These are phyloP conservation scores for Chroicocephalus ridibundus DNA, from an alignment of 2,113 vertebrate genomes.

Conservation along the genomic window DNA sequence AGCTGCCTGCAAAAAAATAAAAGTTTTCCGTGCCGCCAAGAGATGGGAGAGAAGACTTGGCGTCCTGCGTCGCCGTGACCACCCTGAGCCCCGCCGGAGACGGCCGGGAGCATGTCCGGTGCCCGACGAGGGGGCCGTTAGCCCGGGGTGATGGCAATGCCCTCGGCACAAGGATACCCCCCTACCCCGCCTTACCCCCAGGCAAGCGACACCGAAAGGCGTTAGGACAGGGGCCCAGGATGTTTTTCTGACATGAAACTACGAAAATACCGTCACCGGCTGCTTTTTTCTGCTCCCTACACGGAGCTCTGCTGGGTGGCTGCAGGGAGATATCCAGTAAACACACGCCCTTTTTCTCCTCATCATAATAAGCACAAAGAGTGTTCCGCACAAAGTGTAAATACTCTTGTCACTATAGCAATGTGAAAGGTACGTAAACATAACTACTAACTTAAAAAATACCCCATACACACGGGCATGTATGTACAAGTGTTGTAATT, in stretches of 20 bases:
- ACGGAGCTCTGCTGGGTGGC: neutral
- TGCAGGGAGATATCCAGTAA: neutral
- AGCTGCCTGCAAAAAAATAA: neutral
- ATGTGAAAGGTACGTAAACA: neutral
- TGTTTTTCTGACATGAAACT: neutral
- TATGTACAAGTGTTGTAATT: neutral
- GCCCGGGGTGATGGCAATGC: neutral
- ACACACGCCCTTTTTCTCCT: neutral
- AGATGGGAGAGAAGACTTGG: neutral
- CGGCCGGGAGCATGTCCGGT: neutral
- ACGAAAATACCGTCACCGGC: fast-evolving
- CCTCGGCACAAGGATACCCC: neutral
- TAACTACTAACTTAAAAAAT: neutral
- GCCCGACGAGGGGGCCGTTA: neutral
- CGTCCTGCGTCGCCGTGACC: neutral
- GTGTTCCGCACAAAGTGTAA: neutral
- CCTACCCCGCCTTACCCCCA: fast-evolving
- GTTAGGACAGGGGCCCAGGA: neutral
- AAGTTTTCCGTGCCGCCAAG: fast-evolving
- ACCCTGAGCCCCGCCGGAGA: too few relatives aligned
- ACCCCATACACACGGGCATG: neutral
- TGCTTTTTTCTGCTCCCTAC: neutral
- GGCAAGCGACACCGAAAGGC: neutral
- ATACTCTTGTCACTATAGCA: neutral
- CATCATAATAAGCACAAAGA: neutral